phyloP scores from a whole-genome alignment of 2,797 vertebrate genomes.

The Perodicticus potto region DNA sequence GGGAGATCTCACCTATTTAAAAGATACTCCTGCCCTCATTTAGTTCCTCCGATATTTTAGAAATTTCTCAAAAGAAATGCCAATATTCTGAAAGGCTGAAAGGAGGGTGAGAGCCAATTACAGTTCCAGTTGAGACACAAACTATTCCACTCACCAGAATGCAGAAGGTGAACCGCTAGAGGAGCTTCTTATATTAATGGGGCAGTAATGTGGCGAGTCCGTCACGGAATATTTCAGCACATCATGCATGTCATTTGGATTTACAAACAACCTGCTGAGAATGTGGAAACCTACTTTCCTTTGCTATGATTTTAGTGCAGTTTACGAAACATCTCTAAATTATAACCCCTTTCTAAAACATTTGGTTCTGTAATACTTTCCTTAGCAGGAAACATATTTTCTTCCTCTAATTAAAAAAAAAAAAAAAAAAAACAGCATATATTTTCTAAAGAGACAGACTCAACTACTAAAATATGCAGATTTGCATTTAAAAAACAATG shows the following conservation, averaged over 20 bases:
- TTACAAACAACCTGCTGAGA: constrained; percentile 47
- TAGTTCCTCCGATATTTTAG: not conserved
- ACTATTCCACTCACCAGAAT: constrained; percentile 14
- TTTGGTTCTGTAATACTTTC: not conserved
- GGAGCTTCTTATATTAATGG: not conserved
- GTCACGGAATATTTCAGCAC: not conserved
- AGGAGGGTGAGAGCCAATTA: constrained; percentile 40
- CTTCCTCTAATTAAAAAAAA: not conserved
- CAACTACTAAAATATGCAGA: not conserved
- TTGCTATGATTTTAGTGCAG: constrained; percentile 10
- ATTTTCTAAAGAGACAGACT: not conserved
- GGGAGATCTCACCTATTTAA: not conserved
- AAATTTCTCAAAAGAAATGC: constrained; percentile 38
- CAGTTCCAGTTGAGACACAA: not conserved
- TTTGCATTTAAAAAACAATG: not conserved
- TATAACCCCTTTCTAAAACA: not conserved
- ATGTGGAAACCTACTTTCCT: not conserved
- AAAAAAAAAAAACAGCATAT: not conserved
- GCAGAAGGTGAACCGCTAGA: not conserved
- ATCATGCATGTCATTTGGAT: not conserved
- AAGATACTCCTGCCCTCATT: not conserved
- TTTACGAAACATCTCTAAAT: constrained; percentile 1
- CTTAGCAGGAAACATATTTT: not conserved
- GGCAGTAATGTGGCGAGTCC: not conserved
- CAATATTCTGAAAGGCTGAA: constrained; percentile 5